A percentile compares a stretch with the other conserved stretches of the same genome.
Evolutionary conservation across 2,113 vertebrate species (phyloP).

Genomic region (Peromyscus californicus): DNA sequence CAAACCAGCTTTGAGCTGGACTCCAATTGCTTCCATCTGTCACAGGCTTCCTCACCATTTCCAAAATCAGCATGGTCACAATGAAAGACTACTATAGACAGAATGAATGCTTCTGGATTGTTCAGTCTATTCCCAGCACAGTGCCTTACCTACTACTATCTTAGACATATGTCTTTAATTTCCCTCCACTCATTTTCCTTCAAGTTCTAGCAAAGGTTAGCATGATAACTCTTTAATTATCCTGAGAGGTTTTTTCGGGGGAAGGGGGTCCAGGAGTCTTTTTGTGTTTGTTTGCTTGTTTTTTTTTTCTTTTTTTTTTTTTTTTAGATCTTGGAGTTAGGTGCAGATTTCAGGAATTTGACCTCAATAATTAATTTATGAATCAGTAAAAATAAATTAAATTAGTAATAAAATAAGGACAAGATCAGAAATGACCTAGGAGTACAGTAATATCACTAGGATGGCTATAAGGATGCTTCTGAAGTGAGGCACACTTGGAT

Average conservation of each 20-base stretch:
- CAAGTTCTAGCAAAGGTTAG: slow-evolving; percentile 59
- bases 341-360: slow-evolving; percentile 57
- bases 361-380: slow-evolving; percentile 76
- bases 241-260: not conserved
- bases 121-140: not conserved
- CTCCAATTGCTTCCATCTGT: not conserved
- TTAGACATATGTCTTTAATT: slow-evolving; percentile 41
- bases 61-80: not conserved
- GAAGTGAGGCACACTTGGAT: not conserved
- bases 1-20: slow-evolving; percentile 1
- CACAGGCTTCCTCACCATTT: not conserved
- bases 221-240: slow-evolving; percentile 62
- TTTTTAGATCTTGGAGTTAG: slow-evolving; percentile 42
- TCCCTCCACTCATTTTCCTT: slow-evolving; percentile 51
- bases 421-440: slow-evolving; percentile 43
- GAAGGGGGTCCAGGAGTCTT: not conserved
- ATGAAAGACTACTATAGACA: not conserved
- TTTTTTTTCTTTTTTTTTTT: not conserved
- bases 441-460: not conserved
- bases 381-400: slow-evolving; percentile 72
- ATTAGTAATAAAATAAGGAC: slow-evolving; percentile 77
- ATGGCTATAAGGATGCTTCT: slow-evolving; percentile 4
- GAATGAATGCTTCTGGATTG: not conserved
- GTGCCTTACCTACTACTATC: not conserved
- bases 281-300: not conserved